phyloP scores from a whole-genome alignment of 2,113 vertebrate genomes.

The Oceanodroma tethys region DNA sequence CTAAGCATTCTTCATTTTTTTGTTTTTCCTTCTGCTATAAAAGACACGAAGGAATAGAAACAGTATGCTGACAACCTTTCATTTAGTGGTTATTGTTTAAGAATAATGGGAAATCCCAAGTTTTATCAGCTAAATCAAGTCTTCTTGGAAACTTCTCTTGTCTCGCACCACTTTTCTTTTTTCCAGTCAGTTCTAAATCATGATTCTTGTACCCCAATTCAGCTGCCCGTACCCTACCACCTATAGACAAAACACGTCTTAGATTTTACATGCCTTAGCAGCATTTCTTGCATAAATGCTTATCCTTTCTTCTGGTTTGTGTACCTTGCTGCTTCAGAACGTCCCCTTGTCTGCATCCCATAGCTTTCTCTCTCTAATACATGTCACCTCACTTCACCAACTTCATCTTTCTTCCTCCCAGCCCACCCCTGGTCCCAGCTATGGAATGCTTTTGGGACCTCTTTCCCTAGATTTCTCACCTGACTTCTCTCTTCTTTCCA shows the following conservation, averaged over 20 bases:
- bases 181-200: background rate
- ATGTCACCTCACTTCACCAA: background rate
- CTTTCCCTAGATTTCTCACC: background rate
- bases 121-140: background rate
- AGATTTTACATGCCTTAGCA: background rate
- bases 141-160: background rate
- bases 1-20: background rate
- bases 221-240: background rate
- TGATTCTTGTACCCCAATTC: background rate
- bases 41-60: background rate
- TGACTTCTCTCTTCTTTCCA: background rate
- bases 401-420: background rate
- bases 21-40: background rate
- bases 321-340: background rate
- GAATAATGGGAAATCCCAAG: background rate
- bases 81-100: background rate
- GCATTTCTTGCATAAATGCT: background rate
- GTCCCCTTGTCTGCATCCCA: accelerated
- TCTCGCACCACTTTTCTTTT: background rate
- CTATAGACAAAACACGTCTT: background rate
- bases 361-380: background rate
- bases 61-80: background rate
- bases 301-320: background rate
- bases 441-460: background rate
- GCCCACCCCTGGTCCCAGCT: background rate